Conservation (phyloP, 2,113 vertebrate genomes). For the Peucedramus taeniatus region DNA sequence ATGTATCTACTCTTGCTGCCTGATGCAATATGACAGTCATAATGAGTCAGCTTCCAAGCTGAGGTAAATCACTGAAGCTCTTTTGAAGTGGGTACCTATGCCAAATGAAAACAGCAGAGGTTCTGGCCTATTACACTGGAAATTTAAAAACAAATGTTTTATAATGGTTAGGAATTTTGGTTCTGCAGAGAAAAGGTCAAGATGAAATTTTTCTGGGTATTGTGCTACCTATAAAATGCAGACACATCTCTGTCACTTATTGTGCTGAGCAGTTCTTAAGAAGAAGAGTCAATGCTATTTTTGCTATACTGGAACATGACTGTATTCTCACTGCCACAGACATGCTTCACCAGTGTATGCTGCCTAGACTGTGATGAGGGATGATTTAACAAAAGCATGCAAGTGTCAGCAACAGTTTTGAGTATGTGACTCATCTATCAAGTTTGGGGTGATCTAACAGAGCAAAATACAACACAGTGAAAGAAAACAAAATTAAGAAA, state of each 20-base stretch:
- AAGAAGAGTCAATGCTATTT: background rate
- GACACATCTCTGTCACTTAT: background rate
- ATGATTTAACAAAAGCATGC: background rate
- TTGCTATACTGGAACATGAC: background rate
- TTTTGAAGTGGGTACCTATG: background rate
- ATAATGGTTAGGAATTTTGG: background rate
- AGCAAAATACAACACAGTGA: background rate
- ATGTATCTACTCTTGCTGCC: background rate
- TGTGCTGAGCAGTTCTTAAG: background rate
- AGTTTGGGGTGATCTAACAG: background rate
- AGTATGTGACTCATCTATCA: background rate
- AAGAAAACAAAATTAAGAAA: background rate
- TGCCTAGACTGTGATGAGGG: background rate
- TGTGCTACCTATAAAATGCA: background rate
- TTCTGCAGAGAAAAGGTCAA: background rate
- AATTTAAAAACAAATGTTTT: background rate
- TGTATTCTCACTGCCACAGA: background rate
- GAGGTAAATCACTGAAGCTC: background rate
- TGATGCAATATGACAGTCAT: background rate
- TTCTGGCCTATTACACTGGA: background rate
- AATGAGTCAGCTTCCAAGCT: conserved; percentile 29
- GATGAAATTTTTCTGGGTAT: background rate
- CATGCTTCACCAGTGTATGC: background rate
- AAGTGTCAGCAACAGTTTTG: background rate
- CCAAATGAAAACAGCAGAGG: background rate